Conservation (phyloP, 2,113 vertebrate genomes). For the Laticauda laticaudata region DNA sequence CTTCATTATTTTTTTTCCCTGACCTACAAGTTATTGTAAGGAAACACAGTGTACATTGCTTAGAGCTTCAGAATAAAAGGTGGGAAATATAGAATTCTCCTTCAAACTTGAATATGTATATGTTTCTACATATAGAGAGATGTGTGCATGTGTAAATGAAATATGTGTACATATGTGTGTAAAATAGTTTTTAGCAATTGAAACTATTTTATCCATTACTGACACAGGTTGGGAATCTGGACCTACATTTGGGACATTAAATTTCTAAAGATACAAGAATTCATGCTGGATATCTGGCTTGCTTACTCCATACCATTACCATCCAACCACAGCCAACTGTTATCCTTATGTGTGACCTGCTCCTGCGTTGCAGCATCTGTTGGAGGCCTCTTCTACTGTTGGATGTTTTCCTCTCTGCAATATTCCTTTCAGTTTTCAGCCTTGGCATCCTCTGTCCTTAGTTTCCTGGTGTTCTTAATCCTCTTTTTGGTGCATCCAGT, state of each 20-base stretch:
- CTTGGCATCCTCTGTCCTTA: constrained; percentile 59
- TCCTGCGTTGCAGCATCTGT: constrained; percentile 56
- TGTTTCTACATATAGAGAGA: neutral
- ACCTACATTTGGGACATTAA: constrained; percentile 39
- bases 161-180: neutral
- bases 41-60: neutral
- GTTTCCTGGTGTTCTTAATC: constrained; percentile 67
- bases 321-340: constrained; percentile 63
- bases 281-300: constrained; percentile 64
- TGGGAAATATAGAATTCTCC: neutral
- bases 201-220: constrained; percentile 7
- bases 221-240: constrained; percentile 34
- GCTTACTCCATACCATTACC: constrained; percentile 80
- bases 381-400: constrained; percentile 74
- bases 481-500: constrained; percentile 81
- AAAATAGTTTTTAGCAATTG: neutral
- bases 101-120: neutral
- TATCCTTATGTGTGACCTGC: constrained; percentile 78
- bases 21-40: neutral
- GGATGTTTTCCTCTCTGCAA: constrained; percentile 78
- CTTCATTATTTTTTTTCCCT: neutral
- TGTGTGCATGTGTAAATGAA: neutral
- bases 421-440: constrained; percentile 59
- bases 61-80: neutral
- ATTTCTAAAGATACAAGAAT: constrained; percentile 30